phyloP scores from a whole-genome alignment of 2,113 vertebrate species.

The Sardina pilchardus region DNA sequence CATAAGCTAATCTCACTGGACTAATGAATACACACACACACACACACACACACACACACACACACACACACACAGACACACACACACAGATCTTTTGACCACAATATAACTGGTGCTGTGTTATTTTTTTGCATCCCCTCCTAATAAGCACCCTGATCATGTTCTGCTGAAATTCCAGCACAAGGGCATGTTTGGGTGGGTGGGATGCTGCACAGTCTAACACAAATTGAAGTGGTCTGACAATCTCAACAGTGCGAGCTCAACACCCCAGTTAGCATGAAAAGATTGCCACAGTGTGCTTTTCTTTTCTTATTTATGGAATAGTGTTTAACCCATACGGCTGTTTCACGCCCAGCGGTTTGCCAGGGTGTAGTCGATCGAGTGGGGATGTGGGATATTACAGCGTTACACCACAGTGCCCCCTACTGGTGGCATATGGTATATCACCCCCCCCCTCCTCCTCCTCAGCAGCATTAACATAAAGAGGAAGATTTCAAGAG shows the following conservation, averaged over 20 bases:
- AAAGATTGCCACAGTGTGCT: not conserved
- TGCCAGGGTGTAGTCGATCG: not conserved
- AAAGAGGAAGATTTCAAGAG: not conserved
- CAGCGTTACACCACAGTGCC: conserved; percentile 25
- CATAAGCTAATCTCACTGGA: not conserved
- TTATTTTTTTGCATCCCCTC: no score
- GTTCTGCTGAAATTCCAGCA: no score
- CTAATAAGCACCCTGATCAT: no score
- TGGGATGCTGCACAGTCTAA: no score
- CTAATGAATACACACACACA: not conserved
- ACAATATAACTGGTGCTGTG: no score
- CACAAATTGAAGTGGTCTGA: not conserved
- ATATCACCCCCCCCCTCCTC: no score
- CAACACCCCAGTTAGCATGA: not conserved
- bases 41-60: not conserved
- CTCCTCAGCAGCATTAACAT: not conserved
- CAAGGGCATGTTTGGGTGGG: no score
- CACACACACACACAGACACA: not conserved
- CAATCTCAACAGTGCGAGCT: not conserved
- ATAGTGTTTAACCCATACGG: not conserved
- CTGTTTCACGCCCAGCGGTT: conserved; percentile 8
- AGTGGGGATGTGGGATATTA: not conserved
- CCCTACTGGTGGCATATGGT: conserved; percentile 21
- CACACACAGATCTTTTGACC: not conserved
- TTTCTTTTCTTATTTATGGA: not conserved